A percentile compares a stretch with the other conserved stretches of the same genome.
Conservation (phyloP, 2,113 vertebrate species). For the Cyanoramphus novaezelandiae region DNA sequence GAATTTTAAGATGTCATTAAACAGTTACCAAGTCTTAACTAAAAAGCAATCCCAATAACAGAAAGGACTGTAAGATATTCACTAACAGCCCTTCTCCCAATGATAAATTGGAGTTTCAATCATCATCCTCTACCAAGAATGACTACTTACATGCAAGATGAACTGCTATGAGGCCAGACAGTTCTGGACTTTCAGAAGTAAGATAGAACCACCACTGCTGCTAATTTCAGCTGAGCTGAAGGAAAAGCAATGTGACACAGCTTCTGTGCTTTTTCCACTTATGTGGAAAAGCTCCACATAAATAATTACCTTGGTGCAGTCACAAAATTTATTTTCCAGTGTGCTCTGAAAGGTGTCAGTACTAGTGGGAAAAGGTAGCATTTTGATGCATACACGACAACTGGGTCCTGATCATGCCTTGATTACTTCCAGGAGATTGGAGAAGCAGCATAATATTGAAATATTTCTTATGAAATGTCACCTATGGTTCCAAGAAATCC, state of each 20-base stretch:
- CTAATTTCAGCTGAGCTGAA: not conserved
- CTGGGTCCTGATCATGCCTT: not conserved
- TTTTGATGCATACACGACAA: not conserved
- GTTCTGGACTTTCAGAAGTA: not conserved
- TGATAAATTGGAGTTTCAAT: not conserved
- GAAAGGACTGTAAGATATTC: not conserved
- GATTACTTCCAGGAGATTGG: not conserved
- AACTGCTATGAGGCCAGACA: not conserved
- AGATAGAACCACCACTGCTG: accelerated
- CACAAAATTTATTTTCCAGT: not conserved
- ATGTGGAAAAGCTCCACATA: not conserved
- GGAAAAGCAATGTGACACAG: not conserved
- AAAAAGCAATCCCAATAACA: not conserved
- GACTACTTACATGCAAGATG: not conserved
- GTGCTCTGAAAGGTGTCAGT: not conserved
- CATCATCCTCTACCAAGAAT: not conserved
- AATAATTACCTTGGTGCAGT: not conserved
- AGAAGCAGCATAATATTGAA: not conserved
- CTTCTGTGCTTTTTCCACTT: not conserved
- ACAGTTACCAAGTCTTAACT: not conserved
- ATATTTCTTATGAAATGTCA: not conserved
- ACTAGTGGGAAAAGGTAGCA: not conserved
- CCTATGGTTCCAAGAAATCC: not conserved
- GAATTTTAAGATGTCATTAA: not conserved
- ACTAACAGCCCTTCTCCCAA: not conserved